phyloP scores from a whole-genome alignment of 1,140 invertebrate species.

The Aphelinus certus region DNA sequence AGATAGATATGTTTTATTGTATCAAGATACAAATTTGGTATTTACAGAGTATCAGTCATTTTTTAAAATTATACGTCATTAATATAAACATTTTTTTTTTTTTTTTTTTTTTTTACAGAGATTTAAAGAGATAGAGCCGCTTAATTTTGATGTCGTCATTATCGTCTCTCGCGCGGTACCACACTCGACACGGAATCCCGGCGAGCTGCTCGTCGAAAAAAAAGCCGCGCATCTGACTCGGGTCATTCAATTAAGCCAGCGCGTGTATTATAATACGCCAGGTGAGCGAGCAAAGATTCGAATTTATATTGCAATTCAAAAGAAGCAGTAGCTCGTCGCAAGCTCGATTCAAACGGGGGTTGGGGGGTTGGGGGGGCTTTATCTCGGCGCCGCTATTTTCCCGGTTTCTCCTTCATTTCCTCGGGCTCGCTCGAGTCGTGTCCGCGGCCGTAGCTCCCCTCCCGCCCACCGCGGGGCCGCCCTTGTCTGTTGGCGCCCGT shows the following conservation, averaged over 20 bases:
- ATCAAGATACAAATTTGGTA: too few relatives aligned
- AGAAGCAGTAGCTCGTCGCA: constrained; percentile 19
- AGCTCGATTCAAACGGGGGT: constrained; percentile 26
- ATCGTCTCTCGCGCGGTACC: too few relatives aligned
- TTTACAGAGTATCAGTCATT: too few relatives aligned
- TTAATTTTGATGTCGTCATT: too few relatives aligned
- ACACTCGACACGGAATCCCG: too few relatives aligned
- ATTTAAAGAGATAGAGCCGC: too few relatives aligned
- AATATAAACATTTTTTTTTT: too few relatives aligned
- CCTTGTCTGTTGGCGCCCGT: not conserved
- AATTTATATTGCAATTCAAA: constrained; percentile 38
- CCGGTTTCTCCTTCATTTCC: constrained; percentile 33
- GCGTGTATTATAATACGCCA: constrained; percentile 18
- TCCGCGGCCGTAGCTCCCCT: not conserved
- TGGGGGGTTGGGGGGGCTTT: constrained; percentile 17
- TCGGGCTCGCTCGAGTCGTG: not conserved
- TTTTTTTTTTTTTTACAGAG: too few relatives aligned
- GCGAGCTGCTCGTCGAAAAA: too few relatives aligned
- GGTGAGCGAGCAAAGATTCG: constrained; percentile 13
- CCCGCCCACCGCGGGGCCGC: not conserved
- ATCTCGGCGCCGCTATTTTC: constrained; percentile 35
- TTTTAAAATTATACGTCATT: too few relatives aligned
- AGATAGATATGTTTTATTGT: too few relatives aligned
- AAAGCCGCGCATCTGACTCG: too few relatives aligned
- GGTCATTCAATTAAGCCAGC: constrained; percentile 21